These are phyloP conservation scores for Galemys pyrenaicus DNA, from an alignment of 2,113 vertebrate genomes.

Conservation along the genomic window DNA sequence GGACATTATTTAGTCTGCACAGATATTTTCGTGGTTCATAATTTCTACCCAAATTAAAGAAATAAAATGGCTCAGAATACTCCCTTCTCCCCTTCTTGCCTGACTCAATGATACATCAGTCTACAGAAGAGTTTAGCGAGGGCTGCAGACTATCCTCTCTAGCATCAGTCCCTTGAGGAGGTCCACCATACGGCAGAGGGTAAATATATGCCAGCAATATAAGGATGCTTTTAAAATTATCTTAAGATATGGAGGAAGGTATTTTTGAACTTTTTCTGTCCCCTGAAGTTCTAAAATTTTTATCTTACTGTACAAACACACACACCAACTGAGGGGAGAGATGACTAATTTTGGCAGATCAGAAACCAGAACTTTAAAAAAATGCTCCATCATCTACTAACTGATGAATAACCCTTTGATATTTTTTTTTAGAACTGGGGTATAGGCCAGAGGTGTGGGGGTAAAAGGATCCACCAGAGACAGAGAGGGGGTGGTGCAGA, in stretches of 20 bases:
- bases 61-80: not conserved
- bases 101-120: not conserved
- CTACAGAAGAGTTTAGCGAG: not conserved
- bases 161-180: not conserved
- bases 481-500: no score
- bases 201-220: not conserved
- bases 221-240: not conserved
- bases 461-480: no score
- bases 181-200: not conserved
- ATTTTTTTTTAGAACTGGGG: not conserved
- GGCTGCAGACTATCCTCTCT: not conserved
- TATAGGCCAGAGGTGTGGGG: no score
- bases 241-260: not conserved
- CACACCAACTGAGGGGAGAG: not conserved
- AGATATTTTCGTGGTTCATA: not conserved
- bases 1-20: not conserved
- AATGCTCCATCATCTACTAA: not conserved
- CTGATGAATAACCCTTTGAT: not conserved
- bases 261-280: not conserved
- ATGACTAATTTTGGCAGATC: not conserved
- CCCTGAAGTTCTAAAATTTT: not conserved
- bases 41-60: not conserved
- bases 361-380: not conserved
- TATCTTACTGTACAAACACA: not conserved
- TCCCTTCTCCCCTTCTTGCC: fast-evolving